Base-by-base conservation (phyloP, 2,888 invertebrate species). In the Drosophila villosipedis region DNA sequence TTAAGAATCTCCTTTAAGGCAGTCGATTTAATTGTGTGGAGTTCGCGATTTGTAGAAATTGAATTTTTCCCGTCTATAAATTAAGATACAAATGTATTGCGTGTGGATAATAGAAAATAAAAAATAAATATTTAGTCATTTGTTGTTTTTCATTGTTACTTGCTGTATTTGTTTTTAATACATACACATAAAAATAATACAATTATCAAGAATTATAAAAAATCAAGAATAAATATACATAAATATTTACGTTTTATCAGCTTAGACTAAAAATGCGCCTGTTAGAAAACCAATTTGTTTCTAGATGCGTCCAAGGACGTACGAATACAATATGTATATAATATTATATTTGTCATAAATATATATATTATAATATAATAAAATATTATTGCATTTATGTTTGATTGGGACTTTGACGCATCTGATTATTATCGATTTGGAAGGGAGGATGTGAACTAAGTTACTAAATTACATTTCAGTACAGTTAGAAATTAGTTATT, bases 131-230 rank as follows among this genome's bases (percentile, higher is more conserved):
- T 25, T 16, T 25, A 30, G 12, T 14, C 35, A 22, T 28, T 41
- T 25, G 25, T 63, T 31, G 30, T 43, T 55, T 70, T 76, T 68
- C 58, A 59, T 47, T 79, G 81, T 83, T 80, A 85, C 39, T 80
- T 85, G 72, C 71, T 84, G 84, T 89, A 84, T 84, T 84, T 82
- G 61, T 54, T 71, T 89, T 79, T 70, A 87, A 89, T 84, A 84
- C 84, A 83, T 81, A 81, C 71, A 82, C 80, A 82, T 82, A 58
- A 62, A 73, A 69, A 81, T 83, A 83, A 81, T 84, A 84, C 80
- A 89, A 64, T 60, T 66, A 63, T 72, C 37, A 73, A 52, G 73
- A 81, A 81, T 80, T 54, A 76, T 70, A 62, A 76, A 66, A 80
- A 78, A 67, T 80, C 80, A 76, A 78, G 76, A 81, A 78, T 81